Conservation (phyloP, 2,113 vertebrate genomes). For the Galeopterus variegatus region DNA sequence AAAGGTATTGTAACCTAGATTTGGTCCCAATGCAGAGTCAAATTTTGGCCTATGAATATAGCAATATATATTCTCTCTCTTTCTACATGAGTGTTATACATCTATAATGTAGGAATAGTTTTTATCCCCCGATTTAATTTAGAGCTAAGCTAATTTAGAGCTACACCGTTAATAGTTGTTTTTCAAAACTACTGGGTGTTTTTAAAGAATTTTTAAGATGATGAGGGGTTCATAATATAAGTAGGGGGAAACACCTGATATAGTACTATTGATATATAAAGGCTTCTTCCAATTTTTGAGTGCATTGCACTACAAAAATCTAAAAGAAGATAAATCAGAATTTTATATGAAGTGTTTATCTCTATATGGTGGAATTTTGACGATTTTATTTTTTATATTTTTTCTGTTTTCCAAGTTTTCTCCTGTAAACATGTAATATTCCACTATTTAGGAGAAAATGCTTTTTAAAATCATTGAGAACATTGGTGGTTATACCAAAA, state of each 20-base stretch:
- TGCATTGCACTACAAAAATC: conserved; percentile 17
- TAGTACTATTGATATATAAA: conserved; percentile 21
- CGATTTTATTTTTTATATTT: conserved; percentile 11
- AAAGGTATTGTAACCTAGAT: conserved; percentile 27
- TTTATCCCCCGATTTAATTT: conserved; percentile 48
- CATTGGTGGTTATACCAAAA: conserved; percentile 51
- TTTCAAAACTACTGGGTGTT: conserved; percentile 39
- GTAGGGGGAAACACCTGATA: neutral
- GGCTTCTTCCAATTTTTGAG: conserved; percentile 47
- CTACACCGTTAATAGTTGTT: conserved; percentile 26
- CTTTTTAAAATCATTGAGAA: conserved; percentile 39
- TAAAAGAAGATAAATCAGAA: conserved; percentile 50
- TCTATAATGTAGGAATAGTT: conserved; percentile 11
- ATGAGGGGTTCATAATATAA: neutral
- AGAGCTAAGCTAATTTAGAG: conserved; percentile 38
- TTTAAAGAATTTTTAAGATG: conserved; percentile 30
- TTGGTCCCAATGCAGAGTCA: conserved; percentile 4
- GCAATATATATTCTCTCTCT: neutral
- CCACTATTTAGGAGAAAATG: conserved; percentile 17
- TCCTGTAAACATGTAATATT: neutral
- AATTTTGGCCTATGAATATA: neutral
- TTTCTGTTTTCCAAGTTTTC: conserved; percentile 21
- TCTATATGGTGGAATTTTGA: conserved; percentile 47
- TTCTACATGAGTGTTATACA: neutral
- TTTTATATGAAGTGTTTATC: neutral